Percentiles rank a stretch among this genome's conserved stretches.
phyloP scores from a whole-genome alignment of 2,888 invertebrate genomes.

The Drosophila ochracea region DNA sequence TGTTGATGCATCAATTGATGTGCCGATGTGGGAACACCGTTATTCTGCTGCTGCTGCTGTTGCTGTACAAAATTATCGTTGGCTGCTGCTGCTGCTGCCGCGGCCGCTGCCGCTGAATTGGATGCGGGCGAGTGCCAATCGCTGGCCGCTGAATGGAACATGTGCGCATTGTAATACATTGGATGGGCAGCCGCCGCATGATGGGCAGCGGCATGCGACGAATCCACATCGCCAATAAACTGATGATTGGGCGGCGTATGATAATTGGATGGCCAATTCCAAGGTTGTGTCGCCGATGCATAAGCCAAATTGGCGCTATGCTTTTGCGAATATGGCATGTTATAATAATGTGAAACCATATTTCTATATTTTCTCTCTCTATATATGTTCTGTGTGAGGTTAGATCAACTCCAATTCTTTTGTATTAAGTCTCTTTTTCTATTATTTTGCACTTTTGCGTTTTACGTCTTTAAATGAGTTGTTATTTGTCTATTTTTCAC shows the following conservation, averaged over 20 bases:
- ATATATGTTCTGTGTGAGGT: constrained; percentile 27
- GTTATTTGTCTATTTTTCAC: constrained; percentile 6
- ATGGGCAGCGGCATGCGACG: constrained; percentile 84
- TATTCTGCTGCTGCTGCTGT: constrained; percentile 45
- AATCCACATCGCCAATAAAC: constrained; percentile 85
- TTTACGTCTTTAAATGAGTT: constrained; percentile 8
- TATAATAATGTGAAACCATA: constrained; percentile 90
- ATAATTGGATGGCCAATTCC: constrained; percentile 86
- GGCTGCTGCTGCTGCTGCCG: constrained; percentile 39
- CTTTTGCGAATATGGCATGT: constrained; percentile 88
- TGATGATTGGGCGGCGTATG: constrained; percentile 85
- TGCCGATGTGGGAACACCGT: constrained; percentile 64
- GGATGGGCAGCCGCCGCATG: constrained; percentile 79
- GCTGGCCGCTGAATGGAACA: constrained; percentile 85
- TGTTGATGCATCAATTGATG: constrained; percentile 79
- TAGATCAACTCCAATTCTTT: constrained; percentile 11
- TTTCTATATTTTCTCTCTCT: constrained; percentile 39
- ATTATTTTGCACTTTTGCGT: constrained; percentile 1
- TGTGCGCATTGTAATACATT: constrained; percentile 86
- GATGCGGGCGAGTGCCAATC: constrained; percentile 83
- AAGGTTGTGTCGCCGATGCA: constrained; percentile 82
- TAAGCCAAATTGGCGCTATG: constrained; percentile 88
- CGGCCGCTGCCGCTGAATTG: constrained; percentile 72
- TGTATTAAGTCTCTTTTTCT: constrained; percentile 4
- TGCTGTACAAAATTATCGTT: constrained; percentile 78